Conservation (phyloP, 2,888 invertebrate genomes). For the Sinodicranocentrus sp. region DNA sequence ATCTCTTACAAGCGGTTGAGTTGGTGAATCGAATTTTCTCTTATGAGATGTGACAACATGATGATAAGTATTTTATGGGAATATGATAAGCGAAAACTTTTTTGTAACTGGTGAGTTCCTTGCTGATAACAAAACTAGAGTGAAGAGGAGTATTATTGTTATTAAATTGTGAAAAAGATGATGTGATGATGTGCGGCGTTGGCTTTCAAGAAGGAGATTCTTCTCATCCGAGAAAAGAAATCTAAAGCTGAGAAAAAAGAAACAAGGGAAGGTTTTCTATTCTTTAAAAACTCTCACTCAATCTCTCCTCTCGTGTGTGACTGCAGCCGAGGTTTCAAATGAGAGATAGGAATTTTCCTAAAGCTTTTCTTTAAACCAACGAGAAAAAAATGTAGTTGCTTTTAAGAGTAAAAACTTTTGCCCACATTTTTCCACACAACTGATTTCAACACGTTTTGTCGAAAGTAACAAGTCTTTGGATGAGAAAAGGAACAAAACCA, state of each 20-base stretch:
- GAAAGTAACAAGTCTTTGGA: not conserved
- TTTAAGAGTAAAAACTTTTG: conserved; percentile 45
- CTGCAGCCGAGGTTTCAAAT: not conserved
- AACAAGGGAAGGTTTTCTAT: conserved; percentile 7
- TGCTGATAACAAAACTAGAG: too few species aligned
- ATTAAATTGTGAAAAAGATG: conserved; percentile 47
- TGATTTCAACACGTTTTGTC: conserved; percentile 32
- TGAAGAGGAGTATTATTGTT: conserved; percentile 40
- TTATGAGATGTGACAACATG: too few species aligned
- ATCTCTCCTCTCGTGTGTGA: not conserved
- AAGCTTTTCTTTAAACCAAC: conserved; percentile 49
- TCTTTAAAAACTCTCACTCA: not conserved
- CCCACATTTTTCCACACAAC: conserved; percentile 24
- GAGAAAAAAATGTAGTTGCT: conserved; percentile 18
- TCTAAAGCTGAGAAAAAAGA: conserved; percentile 9
- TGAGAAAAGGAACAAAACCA: not conserved
- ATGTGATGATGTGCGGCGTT: conserved; percentile 26
- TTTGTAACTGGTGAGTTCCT: too few species aligned
- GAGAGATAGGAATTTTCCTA: conserved; percentile 1
- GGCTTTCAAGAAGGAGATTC: not conserved
- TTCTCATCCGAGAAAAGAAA: not conserved
- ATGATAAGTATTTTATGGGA: too few species aligned
- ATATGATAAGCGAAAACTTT: too few species aligned
- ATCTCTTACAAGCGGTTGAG: too few species aligned
- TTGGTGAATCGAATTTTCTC: too few species aligned